Base-by-base conservation (phyloP, 1,140 invertebrate genomes). In the Carposina sasakii region DNA sequence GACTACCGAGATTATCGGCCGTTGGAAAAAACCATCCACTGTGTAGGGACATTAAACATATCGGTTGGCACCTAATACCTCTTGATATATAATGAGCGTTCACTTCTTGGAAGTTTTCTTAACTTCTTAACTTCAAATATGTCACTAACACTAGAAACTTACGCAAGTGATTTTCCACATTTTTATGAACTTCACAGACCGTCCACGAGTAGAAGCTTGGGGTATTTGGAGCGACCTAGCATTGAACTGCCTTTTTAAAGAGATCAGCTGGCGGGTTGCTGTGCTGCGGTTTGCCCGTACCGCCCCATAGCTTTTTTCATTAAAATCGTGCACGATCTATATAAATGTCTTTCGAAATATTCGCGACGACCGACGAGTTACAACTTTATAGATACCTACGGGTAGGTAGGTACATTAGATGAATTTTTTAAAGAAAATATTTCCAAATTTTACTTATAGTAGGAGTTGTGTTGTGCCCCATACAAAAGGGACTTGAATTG, bases 151-250 rank as follows among this genome's bases (percentile, higher is more conserved):
- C 41, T 26, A 23, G 16, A 43, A 22, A 71, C 70, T 73, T 48
- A 74, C 73, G 34, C 59, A 72, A 48, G 67, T 37, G 56, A 69
- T 61, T 36, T 64, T 67, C 63, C 63, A 73, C 75, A 78, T 75
- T 63, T 60, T 51, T 17, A 3, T 19, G 33, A 36, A 37, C 17
- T 24, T 30, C 26, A 36, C 41, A 45, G 24, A 45, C 48, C 28
- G 34, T 49, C n/a, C 23, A 16, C 43, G 41, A 40, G 33, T 45
- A 51, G 36, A 33, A 33, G 33, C 54, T 31, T 48, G 48, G 22
- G 26, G 53, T 39, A 54, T 60, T 62, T 59, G 54, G 50, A 55
- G 16, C 42, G 43, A 28, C 42, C 41, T 42, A 43, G 31, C 3
- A 43, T 28, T 34, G 39, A 28, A 20, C 54, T 50, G 47, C 34